phyloP scores from a whole-genome alignment of 2,888 invertebrate species.

The Noctua pronuba region DNA sequence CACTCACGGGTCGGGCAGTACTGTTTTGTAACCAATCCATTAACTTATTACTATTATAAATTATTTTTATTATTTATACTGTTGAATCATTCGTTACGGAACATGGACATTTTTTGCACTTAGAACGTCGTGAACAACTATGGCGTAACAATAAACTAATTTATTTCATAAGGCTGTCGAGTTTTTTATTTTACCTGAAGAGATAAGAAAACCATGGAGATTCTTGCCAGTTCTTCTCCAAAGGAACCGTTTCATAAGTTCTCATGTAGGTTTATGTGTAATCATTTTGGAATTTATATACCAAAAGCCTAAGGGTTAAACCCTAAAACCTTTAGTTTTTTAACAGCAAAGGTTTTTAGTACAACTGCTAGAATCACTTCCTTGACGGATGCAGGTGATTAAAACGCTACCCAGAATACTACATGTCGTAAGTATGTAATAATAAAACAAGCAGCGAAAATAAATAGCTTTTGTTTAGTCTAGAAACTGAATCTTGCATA shows the following conservation, averaged over 20 bases:
- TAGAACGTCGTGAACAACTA: constrained; percentile 81
- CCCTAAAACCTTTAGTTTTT: not conserved
- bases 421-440: not conserved
- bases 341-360: not conserved
- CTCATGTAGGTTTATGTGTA: not conserved
- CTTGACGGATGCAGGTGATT: not conserved
- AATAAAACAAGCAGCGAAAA: constrained; percentile 4
- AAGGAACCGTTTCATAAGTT: not conserved
- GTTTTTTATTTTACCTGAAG: constrained; percentile 73
- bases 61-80: constrained; percentile 91
- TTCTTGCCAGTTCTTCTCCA: not conserved
- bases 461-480: constrained; percentile 39
- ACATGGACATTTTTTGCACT: constrained; percentile 80
- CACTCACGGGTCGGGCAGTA: constrained; percentile 78
- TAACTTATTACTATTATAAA: constrained; percentile 89
- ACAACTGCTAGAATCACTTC: not conserved
- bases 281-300: not conserved
- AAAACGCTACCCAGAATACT: not conserved
- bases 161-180: constrained; percentile 86
- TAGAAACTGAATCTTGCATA: constrained; percentile 10
- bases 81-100: constrained; percentile 86
- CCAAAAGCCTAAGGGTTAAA: not conserved
- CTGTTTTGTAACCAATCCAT: constrained; percentile 89
- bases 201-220: not conserved
- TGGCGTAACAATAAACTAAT: constrained; percentile 89